phyloP scores from a whole-genome alignment of 2,797 vertebrate genomes.

The Corythornis leucogaster region DNA sequence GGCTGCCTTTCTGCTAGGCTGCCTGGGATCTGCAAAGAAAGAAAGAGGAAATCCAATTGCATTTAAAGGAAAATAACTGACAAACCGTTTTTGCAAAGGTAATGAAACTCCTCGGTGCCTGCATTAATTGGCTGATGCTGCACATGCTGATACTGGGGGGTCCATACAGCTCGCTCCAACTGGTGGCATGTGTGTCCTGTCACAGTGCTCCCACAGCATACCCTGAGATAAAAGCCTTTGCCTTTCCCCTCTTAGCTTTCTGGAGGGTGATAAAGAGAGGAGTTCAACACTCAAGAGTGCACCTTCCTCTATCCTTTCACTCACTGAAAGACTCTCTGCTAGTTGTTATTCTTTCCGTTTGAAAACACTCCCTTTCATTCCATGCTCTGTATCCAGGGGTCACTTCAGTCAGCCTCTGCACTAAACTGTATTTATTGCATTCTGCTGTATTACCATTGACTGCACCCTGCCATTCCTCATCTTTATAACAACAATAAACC shows the following conservation, averaged over 20 bases:
- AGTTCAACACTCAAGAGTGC: background rate
- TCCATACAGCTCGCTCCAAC: background rate
- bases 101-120: background rate
- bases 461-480: slow-evolving; percentile 21
- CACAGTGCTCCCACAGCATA: rapidly evolving
- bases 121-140: background rate
- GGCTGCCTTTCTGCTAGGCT: background rate
- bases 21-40: background rate
- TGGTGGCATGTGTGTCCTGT: background rate
- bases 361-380: background rate
- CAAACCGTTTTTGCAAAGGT: background rate
- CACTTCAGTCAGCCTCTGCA: slow-evolving; percentile 6
- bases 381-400: background rate
- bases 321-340: background rate
- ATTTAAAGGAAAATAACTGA: background rate
- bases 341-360: background rate
- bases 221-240: background rate
- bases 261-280: background rate
- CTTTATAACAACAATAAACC: slow-evolving; percentile 19
- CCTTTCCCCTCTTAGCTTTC: background rate
- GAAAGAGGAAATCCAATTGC: background rate
- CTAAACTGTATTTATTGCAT: slow-evolving; percentile 28
- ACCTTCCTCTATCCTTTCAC: background rate
- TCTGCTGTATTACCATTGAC: background rate
- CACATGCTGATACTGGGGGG: rapidly evolving